phyloP scores from a whole-genome alignment of 1,140 invertebrate species.

The Ostrea edulis region DNA sequence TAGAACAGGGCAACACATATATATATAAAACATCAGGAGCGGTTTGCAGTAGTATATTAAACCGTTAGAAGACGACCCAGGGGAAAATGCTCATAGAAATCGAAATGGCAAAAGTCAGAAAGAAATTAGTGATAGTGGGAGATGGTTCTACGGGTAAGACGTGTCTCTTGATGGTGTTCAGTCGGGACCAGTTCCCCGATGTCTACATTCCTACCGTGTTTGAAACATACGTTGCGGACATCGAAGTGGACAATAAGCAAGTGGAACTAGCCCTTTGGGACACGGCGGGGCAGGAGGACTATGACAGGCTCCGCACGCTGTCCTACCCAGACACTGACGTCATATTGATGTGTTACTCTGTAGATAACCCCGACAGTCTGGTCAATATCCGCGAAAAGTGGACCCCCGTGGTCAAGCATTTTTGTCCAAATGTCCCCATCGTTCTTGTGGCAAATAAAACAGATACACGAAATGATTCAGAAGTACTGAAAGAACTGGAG shows the following conservation, averaged over 20 bases:
- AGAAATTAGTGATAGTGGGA: slow-evolving; percentile 99
- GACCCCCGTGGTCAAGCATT: slow-evolving; percentile 80
- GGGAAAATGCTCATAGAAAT: not conserved
- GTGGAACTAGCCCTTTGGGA: slow-evolving; percentile 91
- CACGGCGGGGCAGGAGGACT: slow-evolving; percentile 99
- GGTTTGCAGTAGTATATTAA: slow-evolving; percentile 5
- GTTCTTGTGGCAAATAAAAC: slow-evolving; percentile 81
- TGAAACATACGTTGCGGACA: slow-evolving; percentile 99
- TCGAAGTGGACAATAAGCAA: slow-evolving; percentile 97
- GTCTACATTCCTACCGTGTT: slow-evolving; percentile 99
- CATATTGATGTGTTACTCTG: slow-evolving; percentile 78
- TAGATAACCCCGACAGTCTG: slow-evolving; percentile 77
- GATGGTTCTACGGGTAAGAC: slow-evolving; percentile 99
- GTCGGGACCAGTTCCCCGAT: slow-evolving; percentile 99
- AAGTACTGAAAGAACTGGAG: slow-evolving; percentile 96
- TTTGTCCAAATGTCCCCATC: slow-evolving; percentile 80
- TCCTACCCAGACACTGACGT: slow-evolving; percentile 97
- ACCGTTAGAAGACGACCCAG: not conserved
- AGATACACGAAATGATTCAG: slow-evolving; percentile 94
- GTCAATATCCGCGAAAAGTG: slow-evolving; percentile 78
- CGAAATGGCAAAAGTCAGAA: slow-evolving; percentile 95
- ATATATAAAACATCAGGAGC: not conserved
- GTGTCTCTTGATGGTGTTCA: slow-evolving; percentile 97
- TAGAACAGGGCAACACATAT: slow-evolving; percentile 18
- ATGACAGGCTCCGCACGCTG: slow-evolving; percentile 94